These are phyloP conservation scores for Halocaridina rubra DNA, from an alignment of 2,888 invertebrate species.

Conservation along the genomic window DNA sequence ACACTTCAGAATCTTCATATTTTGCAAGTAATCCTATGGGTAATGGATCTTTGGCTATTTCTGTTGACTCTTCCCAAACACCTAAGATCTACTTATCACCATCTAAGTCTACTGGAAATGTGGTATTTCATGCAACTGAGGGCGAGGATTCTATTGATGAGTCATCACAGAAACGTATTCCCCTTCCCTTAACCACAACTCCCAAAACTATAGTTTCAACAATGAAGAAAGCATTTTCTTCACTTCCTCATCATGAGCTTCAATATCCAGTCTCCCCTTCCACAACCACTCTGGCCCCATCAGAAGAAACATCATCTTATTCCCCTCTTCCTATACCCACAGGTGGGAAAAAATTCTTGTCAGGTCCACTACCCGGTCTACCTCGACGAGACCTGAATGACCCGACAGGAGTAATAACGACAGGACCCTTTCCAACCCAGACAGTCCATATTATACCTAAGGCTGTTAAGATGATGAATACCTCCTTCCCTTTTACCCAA, in stretches of 20 bases:
- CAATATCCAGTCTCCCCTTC: constrained; percentile 25
- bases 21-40: too few relatives aligned
- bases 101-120: too few relatives aligned
- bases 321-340: constrained; percentile 46
- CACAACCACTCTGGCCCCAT: constrained; percentile 9
- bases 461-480: too few relatives aligned
- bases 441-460: not conserved
- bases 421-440: constrained; percentile 2
- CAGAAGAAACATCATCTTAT: constrained; percentile 22
- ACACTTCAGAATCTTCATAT: too few relatives aligned
- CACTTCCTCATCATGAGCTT: constrained; percentile 4
- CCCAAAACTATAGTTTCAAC: not conserved
- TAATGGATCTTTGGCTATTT: too few relatives aligned
- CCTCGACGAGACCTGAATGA: constrained; percentile 21
- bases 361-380: constrained; percentile 17
- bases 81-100: too few relatives aligned
- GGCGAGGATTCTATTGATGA: not conserved
- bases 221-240: not conserved
- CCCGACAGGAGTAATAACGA: constrained; percentile 26
- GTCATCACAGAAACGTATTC: not conserved
- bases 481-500: too few relatives aligned
- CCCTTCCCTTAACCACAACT: not conserved
- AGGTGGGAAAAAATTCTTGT: constrained; percentile 47
- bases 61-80: too few relatives aligned
- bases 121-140: too few relatives aligned